Base-by-base conservation (phyloP, 2,888 invertebrate genomes). In the Steinernema hermaphroditum region DNA sequence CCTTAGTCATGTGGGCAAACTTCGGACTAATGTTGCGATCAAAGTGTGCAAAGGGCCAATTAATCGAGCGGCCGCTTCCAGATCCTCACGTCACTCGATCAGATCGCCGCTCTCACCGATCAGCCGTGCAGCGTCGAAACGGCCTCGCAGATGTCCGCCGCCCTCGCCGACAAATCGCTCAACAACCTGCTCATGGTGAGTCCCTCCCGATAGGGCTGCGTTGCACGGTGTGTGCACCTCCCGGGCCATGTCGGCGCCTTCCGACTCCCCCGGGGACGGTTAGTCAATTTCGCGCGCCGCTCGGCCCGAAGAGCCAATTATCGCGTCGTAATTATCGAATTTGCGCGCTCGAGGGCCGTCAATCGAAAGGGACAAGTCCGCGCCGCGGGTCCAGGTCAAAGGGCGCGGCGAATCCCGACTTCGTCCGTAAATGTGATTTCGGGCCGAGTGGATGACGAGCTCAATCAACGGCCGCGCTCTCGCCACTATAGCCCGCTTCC, bases 41-140 rank as follows among this genome's bases (percentile, higher is more conserved):
- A 8, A 9, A 22, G 4, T 22, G 24, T 54, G 54, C 54, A 54
- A 54, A 54, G 24, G 54, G 27, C 16, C 62, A 32, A 44, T 54
- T 70, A 70, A 46, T 73, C 70, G 43, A 14, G 24, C 34, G 24
- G 57, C 27, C 19, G 22, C 24, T 54, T 77, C 41, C 73, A 81
- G 81, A 74, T 82, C 27, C 78, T 83, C 16, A 73, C 72, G 32
- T 78, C 81, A 1, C 75, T 84, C 68, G 85, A 85, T 72, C 74
- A 80, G 69, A 77, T 81, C 57, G 71, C 74, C 29, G 75, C 75
- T 29, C 71, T 83, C 32, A 72, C 57, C 22, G 81, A 78, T 69
- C 73, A 73, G 24, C 50, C 75, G 62, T 62, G 62, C 32, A 62
- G 62, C 62, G 62, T n/a, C 34, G 69, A 43, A 14, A 44, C 73